Base-by-base conservation (phyloP, 2,888 invertebrate genomes). In the Schrankia costaestrigalis region DNA sequence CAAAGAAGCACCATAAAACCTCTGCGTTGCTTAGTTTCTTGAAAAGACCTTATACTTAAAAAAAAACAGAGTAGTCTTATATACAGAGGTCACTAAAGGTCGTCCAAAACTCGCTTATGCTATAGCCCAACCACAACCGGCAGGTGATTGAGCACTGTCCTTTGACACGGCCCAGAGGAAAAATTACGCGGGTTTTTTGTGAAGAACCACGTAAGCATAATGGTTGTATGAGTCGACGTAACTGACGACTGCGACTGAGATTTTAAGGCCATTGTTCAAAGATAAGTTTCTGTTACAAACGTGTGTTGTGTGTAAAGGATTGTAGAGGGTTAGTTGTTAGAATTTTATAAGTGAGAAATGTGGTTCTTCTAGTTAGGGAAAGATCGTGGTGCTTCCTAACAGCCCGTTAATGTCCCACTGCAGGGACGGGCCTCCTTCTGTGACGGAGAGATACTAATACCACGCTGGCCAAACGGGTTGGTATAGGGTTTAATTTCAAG, bases 91-190 rank as follows among this genome's bases (percentile, higher is more conserved):
- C 17, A 23, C 6, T 11, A 28, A 31, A 21, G 7, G 11, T 27
- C 11, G 28, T 5, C 10, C 9, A 13, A 15, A 31, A 18, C 21
- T n/a, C 47, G 53, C 55, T 15, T 2, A 1, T 24, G 46, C 53
- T 3, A 6, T 61, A 47, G 73, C 78, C 64, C 59, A 21, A 64
- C 61, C 57, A 35, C 64, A 65, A 46, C 61, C 62, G 62, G 66
- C 78, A 72, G 72, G 80, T 82, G 83, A 83, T 82, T 76, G 82
- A 83, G 69, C 75, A 67, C 67, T 70, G 78, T 78, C 76, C 78
- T 83, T 83, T 83, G 83, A 83, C 77, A 78, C 60, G 63, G 70
- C 65, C 62, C 61, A 63, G 59, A 69, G 68, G 71, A 81, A 80
- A 83, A 80, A 82, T 80, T 77, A 75, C 73, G 61, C 58, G 71